phyloP scores from a whole-genome alignment of 1,140 invertebrate species.

The Papilio polyxenes region DNA sequence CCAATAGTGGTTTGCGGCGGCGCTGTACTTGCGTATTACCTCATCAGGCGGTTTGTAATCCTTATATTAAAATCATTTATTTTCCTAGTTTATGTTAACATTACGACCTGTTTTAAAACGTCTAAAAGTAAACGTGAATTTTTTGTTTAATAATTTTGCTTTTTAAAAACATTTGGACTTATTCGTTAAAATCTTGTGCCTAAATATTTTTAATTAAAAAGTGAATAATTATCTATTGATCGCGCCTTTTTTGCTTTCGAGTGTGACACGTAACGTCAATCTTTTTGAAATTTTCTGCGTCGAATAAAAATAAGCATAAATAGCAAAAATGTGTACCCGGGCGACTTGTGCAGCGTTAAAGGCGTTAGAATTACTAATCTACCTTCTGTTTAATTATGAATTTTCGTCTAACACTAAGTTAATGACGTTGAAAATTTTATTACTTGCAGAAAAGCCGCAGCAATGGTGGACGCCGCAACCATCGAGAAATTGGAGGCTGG shows the following conservation, averaged over 20 bases:
- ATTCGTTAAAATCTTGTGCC: neutral
- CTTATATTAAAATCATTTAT: slow-evolving; percentile 33
- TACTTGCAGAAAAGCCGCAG: slow-evolving; percentile 85
- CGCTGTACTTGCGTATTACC: slow-evolving; percentile 77
- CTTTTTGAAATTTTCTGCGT: slow-evolving; percentile 33
- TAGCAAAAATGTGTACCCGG: slow-evolving; percentile 69
- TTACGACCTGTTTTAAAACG: neutral
- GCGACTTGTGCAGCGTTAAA: slow-evolving; percentile 75
- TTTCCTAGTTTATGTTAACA: slow-evolving; percentile 2
- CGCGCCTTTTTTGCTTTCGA: slow-evolving; percentile 22
- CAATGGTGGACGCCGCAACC: slow-evolving; percentile 93
- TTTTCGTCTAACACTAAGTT: neutral
- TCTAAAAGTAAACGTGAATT: neutral
- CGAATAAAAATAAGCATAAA: slow-evolving; percentile 42
- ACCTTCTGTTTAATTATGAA: slow-evolving; percentile 22
- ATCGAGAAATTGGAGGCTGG: slow-evolving; percentile 94
- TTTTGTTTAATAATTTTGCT: neutral
- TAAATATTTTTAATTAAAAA: slow-evolving; percentile 29
- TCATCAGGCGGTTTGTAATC: slow-evolving; percentile 78
- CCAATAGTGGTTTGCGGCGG: slow-evolving; percentile 77
- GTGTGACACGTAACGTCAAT: slow-evolving; percentile 32
- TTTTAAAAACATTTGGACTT: neutral
- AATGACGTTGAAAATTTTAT: slow-evolving; percentile 51
- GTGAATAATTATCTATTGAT: slow-evolving; percentile 27
- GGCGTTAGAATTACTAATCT: slow-evolving; percentile 65